Percentiles rank a stretch among this genome's conserved stretches.
These are phyloP conservation scores for Calyptommatus sinebrachiatus DNA, from an alignment of 2,113 vertebrate genomes.

Conservation along the genomic window DNA sequence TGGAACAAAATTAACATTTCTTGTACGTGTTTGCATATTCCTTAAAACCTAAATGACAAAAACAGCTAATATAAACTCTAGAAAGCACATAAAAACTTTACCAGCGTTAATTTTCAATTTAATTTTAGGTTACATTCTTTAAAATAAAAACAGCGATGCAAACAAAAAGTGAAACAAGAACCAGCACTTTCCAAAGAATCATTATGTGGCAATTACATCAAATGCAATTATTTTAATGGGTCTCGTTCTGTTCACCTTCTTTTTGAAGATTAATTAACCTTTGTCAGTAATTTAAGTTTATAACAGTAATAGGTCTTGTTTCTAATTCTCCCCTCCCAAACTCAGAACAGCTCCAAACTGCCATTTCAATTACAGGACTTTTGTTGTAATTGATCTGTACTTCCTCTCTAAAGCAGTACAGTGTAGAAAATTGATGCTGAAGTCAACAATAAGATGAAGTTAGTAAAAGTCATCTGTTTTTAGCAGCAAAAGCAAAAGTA, in stretches of 20 bases:
- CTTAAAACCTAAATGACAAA: constrained; percentile 16
- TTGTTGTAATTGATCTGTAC: not conserved
- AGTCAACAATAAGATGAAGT: not conserved
- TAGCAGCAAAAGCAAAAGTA: not conserved
- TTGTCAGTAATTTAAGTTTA: not conserved
- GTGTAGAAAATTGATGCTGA: not conserved
- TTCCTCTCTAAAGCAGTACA: not conserved
- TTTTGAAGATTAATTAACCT: constrained; percentile 30
- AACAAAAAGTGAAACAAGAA: not conserved
- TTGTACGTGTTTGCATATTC: accelerated
- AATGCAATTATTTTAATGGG: not conserved
- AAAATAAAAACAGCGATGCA: not conserved
- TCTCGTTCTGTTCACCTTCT: constrained; percentile 29
- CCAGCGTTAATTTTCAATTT: constrained; percentile 11
- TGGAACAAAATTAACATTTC: not conserved
- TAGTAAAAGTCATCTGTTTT: not conserved
- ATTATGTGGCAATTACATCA: constrained; percentile 9
- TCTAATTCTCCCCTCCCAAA: too few relatives aligned
- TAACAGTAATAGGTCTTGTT: not conserved
- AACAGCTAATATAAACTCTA: constrained; percentile 21
- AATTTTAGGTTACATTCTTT: constrained; percentile 6
- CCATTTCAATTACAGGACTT: not conserved
- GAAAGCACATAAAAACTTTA: constrained; percentile 14
- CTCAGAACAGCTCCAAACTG: not conserved
- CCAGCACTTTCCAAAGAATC: constrained; percentile 27